Evolutionary conservation across 2,888 invertebrate genomes (phyloP), one percentile per base, ranked within the genome.

Genomic region (Phortica magna): DNA sequence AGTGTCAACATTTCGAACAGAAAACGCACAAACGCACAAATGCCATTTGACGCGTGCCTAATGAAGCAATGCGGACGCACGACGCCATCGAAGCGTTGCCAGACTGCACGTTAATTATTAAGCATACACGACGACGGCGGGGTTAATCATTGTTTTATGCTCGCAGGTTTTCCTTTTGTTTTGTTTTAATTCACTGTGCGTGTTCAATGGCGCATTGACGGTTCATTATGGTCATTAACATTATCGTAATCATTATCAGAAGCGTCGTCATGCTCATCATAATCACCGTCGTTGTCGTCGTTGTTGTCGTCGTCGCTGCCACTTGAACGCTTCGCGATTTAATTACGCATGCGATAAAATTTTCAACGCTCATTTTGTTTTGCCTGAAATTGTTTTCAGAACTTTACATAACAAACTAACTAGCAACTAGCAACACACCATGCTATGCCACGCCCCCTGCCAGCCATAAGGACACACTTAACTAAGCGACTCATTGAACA

Each of bases 321-420:
- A 22, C 19, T 61, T 22, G 61, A 61, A 61, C 61, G 61, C 19
- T 19, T 22, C 48, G 53, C 55, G 39, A 71, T 71, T 71, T 71
- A 71, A 71, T 71, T 71, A 43, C 70, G 53, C 31, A 71, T 53
- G 70, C 70, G 14, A 71, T 71, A 71, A 71, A 10, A 55, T 22
- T 71, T 71, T 71, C 39, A 71, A 55, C 31, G 53, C 39, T 71
- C 53, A 9, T 70, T 53, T 70, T 7, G 7, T 43, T 55, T n/a
- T 12, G 65, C 17, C 39, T 65, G 1, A 17, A 59, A 59, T 7
- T 59, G 53, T n/a, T 53, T 53, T 53, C 10, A 53, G 53, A 14
- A 53, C 53, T 53, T 53, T 53, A 3, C n/a, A 5, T 3, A 3
- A 53, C 31, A 31, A 31, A 31, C 31, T 31, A 31, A 31, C 31